Base-by-base conservation (phyloP, 1,140 invertebrate genomes). In the Drosophila carrolli region DNA sequence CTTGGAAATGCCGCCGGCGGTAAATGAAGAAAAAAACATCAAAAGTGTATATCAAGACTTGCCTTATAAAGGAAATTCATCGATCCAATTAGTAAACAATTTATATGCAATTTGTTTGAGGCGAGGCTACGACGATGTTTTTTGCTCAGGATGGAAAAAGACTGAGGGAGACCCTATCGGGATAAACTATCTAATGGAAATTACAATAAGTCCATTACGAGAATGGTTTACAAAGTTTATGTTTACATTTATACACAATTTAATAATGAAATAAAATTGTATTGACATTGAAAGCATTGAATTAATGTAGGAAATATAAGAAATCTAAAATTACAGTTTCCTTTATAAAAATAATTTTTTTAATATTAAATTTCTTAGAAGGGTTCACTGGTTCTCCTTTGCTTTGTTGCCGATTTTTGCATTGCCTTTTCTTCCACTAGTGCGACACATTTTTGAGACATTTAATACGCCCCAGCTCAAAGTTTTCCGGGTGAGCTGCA, bases 381-480 rank as follows among this genome's bases (percentile, higher is more conserved):
- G 38, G n/a, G 46, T 61, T 48, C 16, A 37, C 56, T 37, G 4
- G n/a, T 9, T 13, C n/a, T 4, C 46, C 35, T 48, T 7, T 6
- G 3, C 23, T 16, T 48, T 46, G 19, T n/a, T n/a, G 1, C 29
- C 10, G n/a, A 48, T n/a, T 38, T 55, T n/a, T 1, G 19, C 27
- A n/a, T 37, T 37, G n/a, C 27, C 38, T 55, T 38, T 67, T 40
- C 56, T 56, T 62, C 60, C 16, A 29, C 38, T 37, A 46, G 23
- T 68, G 70, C 62, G 63, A 73, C 78, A 63, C 44, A 81, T 67
- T 81, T 72, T 56, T 47, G 60, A 75, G 80, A 78, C 46, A 81
- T 48, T 54, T 59, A 62, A 76, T 76, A 72, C 51, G 63, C 19
- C 35, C 23, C 10, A 55, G 38, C 50, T 48, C 47, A 54, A 56